Evolutionary conservation across 2,888 invertebrate genomes (phyloP), one percentile per base, ranked within the genome.

Genomic region (Diarsia dahlii): DNA sequence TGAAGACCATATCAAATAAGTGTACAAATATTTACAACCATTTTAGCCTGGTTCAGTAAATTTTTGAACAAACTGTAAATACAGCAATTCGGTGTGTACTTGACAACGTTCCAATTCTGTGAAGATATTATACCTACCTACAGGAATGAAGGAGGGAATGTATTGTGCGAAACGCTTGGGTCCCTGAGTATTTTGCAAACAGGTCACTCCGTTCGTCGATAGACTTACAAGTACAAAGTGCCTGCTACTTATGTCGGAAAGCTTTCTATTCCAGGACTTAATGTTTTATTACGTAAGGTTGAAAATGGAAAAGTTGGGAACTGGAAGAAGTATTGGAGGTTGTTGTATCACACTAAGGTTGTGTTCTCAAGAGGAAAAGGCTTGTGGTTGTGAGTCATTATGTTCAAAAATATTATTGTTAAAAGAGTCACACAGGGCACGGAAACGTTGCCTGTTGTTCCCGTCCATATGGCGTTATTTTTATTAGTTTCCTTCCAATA

Each of bases 381-480:
- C 34, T 50, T 68, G 45, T 46, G 34, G 45, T 71, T 74, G 74
- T 74, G 54, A 28, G 18, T 56, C 58, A 77, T 74, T 56, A 66
- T 67, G 34, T 83, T 63, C 28, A 65, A 54, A 84, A 81, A 81
- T 84, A 78, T 81, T 74, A 81, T 84, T 81, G 74, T 71, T 71
- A 72, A 83, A 76, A 82, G 75, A 76, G 65, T 69, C 66, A 71
- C 71, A 72, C 68, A 67, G 64, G 68, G 68, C 54, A 78, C 66
- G 79, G 65, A 65, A 81, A 62, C 56, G 68, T 78, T 76, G 78
- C 74, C 74, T 65, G 85, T 87, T 87, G 90, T 87, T 78, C 69
- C 75, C 72, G 74, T 87, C 89, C 91, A 92, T 91, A 87, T 89
- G 89, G 88, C 84, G 86, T 89, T 90, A 89, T 91, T 92, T 91